Percentiles rank a stretch among this genome's conserved stretches.
phyloP scores from a whole-genome alignment of 2,797 vertebrate species.

The Gymnodraco acuticeps region DNA sequence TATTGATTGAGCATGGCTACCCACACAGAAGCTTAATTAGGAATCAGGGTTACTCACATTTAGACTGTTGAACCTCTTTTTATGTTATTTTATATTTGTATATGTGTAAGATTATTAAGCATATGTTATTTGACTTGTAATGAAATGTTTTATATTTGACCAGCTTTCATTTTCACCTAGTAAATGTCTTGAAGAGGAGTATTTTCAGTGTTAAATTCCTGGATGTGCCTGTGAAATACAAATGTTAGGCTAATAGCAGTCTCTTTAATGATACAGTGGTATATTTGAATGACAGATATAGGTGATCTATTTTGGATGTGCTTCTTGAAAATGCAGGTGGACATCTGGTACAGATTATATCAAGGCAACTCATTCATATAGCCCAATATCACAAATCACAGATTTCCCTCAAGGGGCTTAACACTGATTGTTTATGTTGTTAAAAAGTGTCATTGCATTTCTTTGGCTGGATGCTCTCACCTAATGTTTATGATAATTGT shows the following conservation, averaged over 20 bases:
- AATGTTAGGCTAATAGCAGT: background rate
- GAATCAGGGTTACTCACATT: conserved; percentile 21
- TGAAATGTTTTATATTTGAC: background rate
- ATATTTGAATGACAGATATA: background rate
- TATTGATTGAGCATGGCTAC: conserved; percentile 39
- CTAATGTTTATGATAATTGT: background rate
- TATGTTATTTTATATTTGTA: background rate
- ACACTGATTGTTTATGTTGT: background rate
- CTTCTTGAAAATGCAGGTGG: background rate
- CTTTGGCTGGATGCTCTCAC: background rate
- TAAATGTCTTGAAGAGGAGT: background rate
- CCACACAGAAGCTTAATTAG: conserved; percentile 26
- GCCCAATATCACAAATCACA: background rate
- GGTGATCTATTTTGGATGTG: background rate
- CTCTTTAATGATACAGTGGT: background rate
- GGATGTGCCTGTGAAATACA: background rate
- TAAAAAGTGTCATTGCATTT: background rate
- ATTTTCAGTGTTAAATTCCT: background rate
- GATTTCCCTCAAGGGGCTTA: background rate
- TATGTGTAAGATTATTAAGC: background rate
- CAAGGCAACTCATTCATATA: background rate
- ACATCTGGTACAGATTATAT: background rate
- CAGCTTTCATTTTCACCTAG: conserved; percentile 7
- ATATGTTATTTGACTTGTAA: background rate
- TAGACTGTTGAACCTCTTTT: conserved; percentile 36